Percentiles rank a stretch among this genome's conserved stretches.
phyloP scores from a whole-genome alignment of 2,113 vertebrate species.

The Cnemophilus loriae region DNA sequence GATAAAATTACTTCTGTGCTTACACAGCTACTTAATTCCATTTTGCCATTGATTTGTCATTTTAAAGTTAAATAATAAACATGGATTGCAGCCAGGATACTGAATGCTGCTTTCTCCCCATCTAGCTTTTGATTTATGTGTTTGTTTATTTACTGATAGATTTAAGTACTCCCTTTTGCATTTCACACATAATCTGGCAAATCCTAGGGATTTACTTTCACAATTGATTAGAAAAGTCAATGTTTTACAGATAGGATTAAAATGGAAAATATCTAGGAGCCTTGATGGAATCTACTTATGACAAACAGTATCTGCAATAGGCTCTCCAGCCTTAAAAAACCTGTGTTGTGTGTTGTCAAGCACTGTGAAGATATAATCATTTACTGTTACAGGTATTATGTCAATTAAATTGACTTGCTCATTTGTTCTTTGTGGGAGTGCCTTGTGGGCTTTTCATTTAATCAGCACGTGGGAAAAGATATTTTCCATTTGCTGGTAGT shows the following conservation, averaged over 20 bases:
- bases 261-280: constrained; percentile 56
- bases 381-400: background rate
- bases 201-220: constrained; percentile 69
- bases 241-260: constrained; percentile 67
- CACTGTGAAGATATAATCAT: background rate
- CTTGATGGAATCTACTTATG: constrained; percentile 34
- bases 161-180: constrained; percentile 36
- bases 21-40: constrained; percentile 39
- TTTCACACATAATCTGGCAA: constrained; percentile 69
- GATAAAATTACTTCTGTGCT: constrained; percentile 15
- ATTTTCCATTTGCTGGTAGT: background rate
- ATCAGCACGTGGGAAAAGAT: background rate
- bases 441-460: background rate
- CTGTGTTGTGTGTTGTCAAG: background rate
- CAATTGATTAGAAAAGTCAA: constrained; percentile 71
- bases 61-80: constrained; percentile 66
- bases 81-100: constrained; percentile 45
- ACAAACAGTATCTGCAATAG: constrained; percentile 1
- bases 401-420: constrained; percentile 1
- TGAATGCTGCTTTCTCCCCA: background rate
- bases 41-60: constrained; percentile 58
- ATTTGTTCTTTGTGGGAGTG: background rate
- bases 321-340: background rate
- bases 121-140: constrained; percentile 19
- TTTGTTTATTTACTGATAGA: constrained; percentile 64